Evolutionary conservation across 64 coral and sea anemone species (phyloP), one percentile per base, ranked within the genome.

Genomic region (Stichodactyla mertensii): DNA sequence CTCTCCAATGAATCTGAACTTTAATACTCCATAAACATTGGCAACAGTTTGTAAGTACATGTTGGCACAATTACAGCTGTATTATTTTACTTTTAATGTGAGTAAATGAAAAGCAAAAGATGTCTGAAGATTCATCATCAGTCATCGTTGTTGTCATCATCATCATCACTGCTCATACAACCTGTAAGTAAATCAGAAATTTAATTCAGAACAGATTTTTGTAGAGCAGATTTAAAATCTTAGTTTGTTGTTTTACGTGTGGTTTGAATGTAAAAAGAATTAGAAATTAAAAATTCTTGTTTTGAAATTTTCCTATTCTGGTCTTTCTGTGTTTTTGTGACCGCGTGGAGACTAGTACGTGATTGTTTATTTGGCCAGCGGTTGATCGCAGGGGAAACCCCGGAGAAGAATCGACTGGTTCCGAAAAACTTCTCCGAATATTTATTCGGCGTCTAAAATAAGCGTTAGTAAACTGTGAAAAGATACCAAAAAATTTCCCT

Each of bases 21-120:
- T 95, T 55, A 92, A 87, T 80, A 95, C 88, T 10, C 94, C 94
- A 56, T 89, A 59, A 82, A 82, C 66, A 83, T 88, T 5, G 83
- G 89, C 26, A 28, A 23, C 14, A 55, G 3, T 52, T 74, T 74
- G 66, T 71, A 71, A 71, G 66, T 71, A 16, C 27, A 51, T 45
- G 36, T 45, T 45, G 36, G 36, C 36, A 45, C 36, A 45, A 45
- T 45, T 45, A 45, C 36, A 45, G 36, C 36, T 45, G 36, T 45
- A 45, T 45, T 45, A 45, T 45, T 2, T 45, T 45, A 45, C 36
- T 4, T 45, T 45, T 45, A 45, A 45, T 45, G 36, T 45, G 36
- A 57, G 18, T 57, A 55, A 19, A 24, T 55, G 82, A 84, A 84
- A 16, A 23, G 28, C 24, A 80, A 10, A 80, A 80, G 27, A 80